Evolutionary conservation across 2,797 vertebrate genomes (phyloP).

Genomic region (Leptoclinus maculatus): DNA sequence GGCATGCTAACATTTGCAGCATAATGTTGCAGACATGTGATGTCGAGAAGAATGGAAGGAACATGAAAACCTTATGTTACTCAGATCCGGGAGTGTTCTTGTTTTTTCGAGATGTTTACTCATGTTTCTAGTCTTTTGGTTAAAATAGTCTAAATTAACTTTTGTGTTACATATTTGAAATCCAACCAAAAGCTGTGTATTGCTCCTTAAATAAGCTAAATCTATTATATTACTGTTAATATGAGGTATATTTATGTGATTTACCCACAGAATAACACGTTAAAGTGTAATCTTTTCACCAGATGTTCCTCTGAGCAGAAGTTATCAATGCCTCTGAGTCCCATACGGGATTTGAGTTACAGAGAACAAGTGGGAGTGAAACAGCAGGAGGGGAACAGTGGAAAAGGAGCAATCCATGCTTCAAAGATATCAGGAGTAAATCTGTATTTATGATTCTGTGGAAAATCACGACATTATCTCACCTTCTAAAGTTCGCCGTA

Average conservation of each 20-base stretch:
- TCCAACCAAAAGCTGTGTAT: background rate
- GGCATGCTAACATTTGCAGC: background rate
- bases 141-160: background rate
- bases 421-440: conserved; percentile 47
- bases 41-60: background rate
- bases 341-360: conserved; percentile 43
- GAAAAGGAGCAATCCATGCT: conserved; percentile 28
- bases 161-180: background rate
- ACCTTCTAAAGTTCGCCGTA: conserved; percentile 52
- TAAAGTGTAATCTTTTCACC: conserved; percentile 78
- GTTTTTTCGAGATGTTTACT: background rate
- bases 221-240: background rate
- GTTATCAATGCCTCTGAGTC: conserved; percentile 74
- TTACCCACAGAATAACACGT: conserved; percentile 79
- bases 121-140: background rate
- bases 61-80: background rate
- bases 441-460: conserved; percentile 71
- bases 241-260: conserved; percentile 40
- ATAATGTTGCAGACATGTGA: background rate
- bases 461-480: conserved; percentile 60
- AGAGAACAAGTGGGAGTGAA: conserved; percentile 39
- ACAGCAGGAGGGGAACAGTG: conserved; percentile 20
- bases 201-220: background rate
- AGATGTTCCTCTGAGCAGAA: conserved; percentile 79
- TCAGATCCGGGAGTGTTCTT: background rate